Evolutionary conservation across 2,113 vertebrate genomes (phyloP).

Genomic region (Myrmophylax atrothorax): DNA sequence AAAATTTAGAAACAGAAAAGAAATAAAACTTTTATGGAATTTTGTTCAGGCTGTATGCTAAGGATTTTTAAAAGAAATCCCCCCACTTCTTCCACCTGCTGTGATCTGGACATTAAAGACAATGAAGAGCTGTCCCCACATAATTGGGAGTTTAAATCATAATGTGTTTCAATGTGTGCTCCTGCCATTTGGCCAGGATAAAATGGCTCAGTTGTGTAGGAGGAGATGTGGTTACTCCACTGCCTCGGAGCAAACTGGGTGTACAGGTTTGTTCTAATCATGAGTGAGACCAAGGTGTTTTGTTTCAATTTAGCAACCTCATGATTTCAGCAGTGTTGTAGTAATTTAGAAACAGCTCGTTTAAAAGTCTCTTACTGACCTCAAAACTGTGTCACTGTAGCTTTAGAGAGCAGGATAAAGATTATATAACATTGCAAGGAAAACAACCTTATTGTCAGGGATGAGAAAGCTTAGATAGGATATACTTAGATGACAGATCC

Average conservation of each 20-base stretch:
- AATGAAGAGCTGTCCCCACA: background rate
- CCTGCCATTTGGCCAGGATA: background rate
- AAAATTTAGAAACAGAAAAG: background rate
- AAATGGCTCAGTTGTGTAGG: background rate
- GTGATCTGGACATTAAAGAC: background rate
- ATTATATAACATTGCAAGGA: slow-evolving; percentile 24
- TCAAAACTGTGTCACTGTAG: background rate
- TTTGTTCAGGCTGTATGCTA: background rate
- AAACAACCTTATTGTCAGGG: background rate
- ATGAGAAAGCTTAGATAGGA: slow-evolving; percentile 30
- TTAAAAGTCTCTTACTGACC: background rate
- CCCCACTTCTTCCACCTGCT: background rate
- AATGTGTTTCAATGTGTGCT: background rate
- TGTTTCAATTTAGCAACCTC: background rate
- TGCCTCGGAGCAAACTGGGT: background rate
- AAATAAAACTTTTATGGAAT: background rate
- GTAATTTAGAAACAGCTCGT: background rate
- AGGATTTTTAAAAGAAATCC: background rate
- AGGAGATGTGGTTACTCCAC: background rate
- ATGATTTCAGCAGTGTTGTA: background rate
- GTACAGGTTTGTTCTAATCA: background rate
- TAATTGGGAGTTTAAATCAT: background rate
- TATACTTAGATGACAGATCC: slow-evolving; percentile 11
- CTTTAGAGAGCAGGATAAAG: background rate
- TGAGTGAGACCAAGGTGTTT: background rate